phyloP scores from a whole-genome alignment of 1,140 invertebrate genomes.

The Macrotrachela quadricornifera region DNA sequence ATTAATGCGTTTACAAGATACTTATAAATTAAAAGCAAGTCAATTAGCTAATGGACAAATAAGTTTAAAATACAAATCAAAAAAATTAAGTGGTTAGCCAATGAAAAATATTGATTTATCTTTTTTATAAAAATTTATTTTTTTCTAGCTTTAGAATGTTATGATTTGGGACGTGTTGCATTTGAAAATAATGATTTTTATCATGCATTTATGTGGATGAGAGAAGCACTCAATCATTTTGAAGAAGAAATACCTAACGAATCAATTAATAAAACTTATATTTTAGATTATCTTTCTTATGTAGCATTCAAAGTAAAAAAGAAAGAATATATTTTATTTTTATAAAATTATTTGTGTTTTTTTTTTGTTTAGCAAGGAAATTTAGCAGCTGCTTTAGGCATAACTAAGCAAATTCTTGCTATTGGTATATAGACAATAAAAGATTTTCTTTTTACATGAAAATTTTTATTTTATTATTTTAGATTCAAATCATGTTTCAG shows the following conservation, averaged over 20 bases:
- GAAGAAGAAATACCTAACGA: constrained; percentile 37
- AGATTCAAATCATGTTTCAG: too few species aligned
- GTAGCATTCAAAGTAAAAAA: constrained; percentile 66
- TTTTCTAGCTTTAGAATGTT: constrained; percentile 90
- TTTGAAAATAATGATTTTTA: constrained; percentile 81
- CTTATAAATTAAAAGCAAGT: constrained; percentile 69
- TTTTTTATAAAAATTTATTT: not conserved
- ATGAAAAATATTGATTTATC: not conserved
- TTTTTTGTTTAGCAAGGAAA: constrained; percentile 47
- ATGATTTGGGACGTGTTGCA: constrained; percentile 76
- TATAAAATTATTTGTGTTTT: constrained; percentile 5
- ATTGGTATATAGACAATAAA: too few species aligned
- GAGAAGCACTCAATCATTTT: constrained; percentile 51
- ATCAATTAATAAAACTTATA: constrained; percentile 48
- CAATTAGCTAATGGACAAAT: constrained; percentile 68
- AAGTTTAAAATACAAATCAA: too few species aligned
- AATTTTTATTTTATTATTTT: too few species aligned
- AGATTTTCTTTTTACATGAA: too few species aligned
- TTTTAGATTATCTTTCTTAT: constrained; percentile 87
- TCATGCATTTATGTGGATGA: constrained; percentile 84
- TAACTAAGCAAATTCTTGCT: constrained; percentile 47
- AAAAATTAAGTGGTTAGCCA: too few species aligned
- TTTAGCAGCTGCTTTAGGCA: constrained; percentile 54
- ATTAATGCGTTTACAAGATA: constrained; percentile 72
- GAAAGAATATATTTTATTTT: not conserved